These are phyloP conservation scores for Proteles cristata DNA, from an alignment of 2,113 vertebrate genomes.

Conservation along the genomic window DNA sequence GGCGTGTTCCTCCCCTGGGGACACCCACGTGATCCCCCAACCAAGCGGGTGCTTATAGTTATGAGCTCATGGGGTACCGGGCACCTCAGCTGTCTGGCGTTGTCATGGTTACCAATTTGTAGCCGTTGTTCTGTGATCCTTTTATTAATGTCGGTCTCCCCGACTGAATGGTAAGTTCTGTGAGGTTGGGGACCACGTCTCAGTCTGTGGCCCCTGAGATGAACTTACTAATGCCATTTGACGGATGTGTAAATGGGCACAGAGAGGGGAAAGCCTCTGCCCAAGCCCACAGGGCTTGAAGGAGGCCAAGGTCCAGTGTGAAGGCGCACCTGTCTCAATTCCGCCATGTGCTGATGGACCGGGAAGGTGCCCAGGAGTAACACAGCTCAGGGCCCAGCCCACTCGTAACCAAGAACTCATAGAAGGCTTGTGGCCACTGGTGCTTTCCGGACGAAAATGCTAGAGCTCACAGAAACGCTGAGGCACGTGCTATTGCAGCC, in stretches of 20 bases:
- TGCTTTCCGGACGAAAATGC: neutral
- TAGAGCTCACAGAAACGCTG: accelerated
- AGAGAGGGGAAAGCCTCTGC: neutral
- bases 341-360: accelerated
- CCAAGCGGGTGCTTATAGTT: neutral
- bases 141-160: neutral
- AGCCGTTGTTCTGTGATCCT: neutral
- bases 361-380: neutral
- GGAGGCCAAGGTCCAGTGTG: accelerated
- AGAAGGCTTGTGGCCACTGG: neutral
- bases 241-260: too few relatives aligned
- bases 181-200: neutral
- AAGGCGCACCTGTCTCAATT: neutral
- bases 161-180: neutral
- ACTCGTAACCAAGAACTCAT: neutral
- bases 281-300: neutral
- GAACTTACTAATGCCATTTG: neutral
- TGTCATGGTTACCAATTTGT: neutral
- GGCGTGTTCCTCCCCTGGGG: neutral
- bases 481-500: accelerated
- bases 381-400: neutral
- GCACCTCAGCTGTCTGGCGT: neutral
- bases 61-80: neutral
- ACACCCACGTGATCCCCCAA: neutral
- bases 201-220: neutral